Base-by-base conservation (phyloP, 2,113 vertebrate genomes). In the Hippocampus mohnikei region DNA sequence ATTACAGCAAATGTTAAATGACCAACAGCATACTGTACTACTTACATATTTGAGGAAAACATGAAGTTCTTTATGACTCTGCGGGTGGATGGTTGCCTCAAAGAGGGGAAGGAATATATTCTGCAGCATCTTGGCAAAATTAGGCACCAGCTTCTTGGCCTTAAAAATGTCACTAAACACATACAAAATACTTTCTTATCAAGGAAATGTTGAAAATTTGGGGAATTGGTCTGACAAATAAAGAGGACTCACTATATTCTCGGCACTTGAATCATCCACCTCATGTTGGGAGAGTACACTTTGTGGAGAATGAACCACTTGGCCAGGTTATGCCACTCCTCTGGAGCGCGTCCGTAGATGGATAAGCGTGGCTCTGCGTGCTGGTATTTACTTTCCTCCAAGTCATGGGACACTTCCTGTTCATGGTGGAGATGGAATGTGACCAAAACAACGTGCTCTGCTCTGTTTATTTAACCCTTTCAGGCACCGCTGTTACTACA, bases 321-420 rank as follows among this genome's bases (percentile, higher is more conserved):
- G 41, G 95, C 91, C 88, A 98, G 90, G 79, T 67, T 93, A 69
- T 88, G 76, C 96, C 96, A 98, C 78, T 98, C 96, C 1, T 91
- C 89, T 3, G 91, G 88, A 82, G 91, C 94, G 58, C 94, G 88
- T 59, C 96, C 95, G 0, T 97, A 97, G 86, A 98, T 94, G 78
- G 96, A 98, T n/a, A 97, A 81, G 8, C 96, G 93, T 0, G 95
- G 96, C 79, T 98, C 95, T 20, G 94, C 93, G 40, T 95, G 93
- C 85, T 97, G 95, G 85, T 96, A 97, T 87, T 95, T 96, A 87
- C 95, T 98, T 82, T 96, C 95, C 88, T 97, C 94, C 78, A 97
- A 89, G 79, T 95, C 94, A 72, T 84, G 76, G 71, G 95, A 91
- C 82, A 97, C 96, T 86, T 97, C 95, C 96, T 98, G 73, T 66